Percentiles rank a stretch among this genome's conserved stretches.
Conservation (phyloP, 2,888 invertebrate genomes). For the Acanthosepion lycidas region DNA sequence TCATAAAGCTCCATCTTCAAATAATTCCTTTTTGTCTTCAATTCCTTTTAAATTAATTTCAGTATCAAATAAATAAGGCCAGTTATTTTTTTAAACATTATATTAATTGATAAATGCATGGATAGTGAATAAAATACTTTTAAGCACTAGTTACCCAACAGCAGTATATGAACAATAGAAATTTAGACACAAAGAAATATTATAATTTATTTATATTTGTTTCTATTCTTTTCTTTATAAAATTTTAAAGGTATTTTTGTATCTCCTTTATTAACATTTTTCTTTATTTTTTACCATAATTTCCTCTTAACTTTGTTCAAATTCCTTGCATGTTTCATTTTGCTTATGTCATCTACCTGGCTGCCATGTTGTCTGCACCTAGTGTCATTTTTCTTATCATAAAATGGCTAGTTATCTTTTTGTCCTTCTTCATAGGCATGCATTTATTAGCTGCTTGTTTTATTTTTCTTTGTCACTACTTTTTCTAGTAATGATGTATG, state of each 20-base stretch:
- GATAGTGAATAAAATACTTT: no score
- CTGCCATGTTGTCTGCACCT: background rate
- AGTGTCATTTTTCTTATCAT: background rate
- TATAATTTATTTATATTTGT: no score
- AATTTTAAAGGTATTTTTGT: background rate
- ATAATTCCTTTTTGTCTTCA: no score
- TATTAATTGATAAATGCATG: no score
- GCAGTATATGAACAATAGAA: no score
- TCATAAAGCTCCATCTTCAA: no score
- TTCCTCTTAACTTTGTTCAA: background rate
- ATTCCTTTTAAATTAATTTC: no score
- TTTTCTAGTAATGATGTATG: background rate
- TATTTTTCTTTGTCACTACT: background rate
- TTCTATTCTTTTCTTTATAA: no score
- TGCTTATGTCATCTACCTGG: background rate
- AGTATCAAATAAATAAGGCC: no score
- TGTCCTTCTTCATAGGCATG: background rate
- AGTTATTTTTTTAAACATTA: no score
- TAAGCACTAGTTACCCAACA: no score
- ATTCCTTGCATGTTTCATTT: background rate
- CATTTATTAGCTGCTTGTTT: background rate
- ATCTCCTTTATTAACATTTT: background rate
- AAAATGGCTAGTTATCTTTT: background rate
- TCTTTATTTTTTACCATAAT: background rate
- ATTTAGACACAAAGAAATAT: no score